A percentile compares a stretch with the other conserved stretches of the same genome.
These are phyloP conservation scores for Trichonephila clavipes DNA, from an alignment of 1,140 invertebrate genomes.

Conservation along the genomic window DNA sequence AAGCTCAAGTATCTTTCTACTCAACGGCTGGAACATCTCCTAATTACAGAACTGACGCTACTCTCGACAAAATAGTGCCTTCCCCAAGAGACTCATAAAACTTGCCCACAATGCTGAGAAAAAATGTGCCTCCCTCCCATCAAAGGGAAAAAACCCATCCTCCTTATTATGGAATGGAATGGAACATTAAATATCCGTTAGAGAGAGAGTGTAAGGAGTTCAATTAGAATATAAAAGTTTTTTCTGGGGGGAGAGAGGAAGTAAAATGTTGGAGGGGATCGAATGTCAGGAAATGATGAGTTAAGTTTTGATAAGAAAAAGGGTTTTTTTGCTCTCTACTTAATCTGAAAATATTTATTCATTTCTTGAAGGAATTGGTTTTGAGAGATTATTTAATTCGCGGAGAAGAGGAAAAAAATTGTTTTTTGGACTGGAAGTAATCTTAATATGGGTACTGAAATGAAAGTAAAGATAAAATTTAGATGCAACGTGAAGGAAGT, in stretches of 20 bases:
- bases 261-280: not conserved
- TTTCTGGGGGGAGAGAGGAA: not conserved
- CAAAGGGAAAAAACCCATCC: not conserved
- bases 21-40: not conserved
- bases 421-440: too few species aligned
- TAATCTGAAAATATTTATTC: conserved; percentile 13
- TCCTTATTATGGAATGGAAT: not conserved
- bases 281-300: not conserved
- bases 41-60: not conserved
- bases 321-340: not conserved
- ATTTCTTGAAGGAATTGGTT: not conserved
- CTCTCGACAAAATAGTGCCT: not conserved
- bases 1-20: not conserved
- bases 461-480: too few species aligned
- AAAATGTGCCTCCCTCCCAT: not conserved
- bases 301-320: not conserved
- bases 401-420: too few species aligned
- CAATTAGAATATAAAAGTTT: conserved; percentile 24
- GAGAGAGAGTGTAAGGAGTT: too few species aligned
- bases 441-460: too few species aligned
- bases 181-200: conserved; percentile 22
- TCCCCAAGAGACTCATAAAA: not conserved
- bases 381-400: not conserved
- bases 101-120: not conserved
- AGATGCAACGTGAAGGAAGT: too few species aligned